phyloP scores from a whole-genome alignment of 2,113 vertebrate species.

The Trogon surrucura region DNA sequence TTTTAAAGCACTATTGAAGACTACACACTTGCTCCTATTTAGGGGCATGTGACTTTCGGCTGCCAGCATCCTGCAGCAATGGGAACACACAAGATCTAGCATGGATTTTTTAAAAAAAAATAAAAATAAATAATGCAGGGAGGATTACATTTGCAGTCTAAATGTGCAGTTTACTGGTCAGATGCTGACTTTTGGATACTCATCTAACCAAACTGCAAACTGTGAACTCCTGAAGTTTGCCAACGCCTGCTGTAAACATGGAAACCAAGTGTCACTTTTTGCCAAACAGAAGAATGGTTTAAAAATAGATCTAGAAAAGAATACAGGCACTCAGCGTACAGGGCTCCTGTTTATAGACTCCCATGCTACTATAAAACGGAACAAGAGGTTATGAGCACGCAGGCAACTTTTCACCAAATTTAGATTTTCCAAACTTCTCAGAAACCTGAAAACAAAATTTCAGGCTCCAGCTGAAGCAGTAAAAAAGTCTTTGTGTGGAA shows the following conservation, averaged over 20 bases:
- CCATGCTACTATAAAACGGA: slow-evolving; percentile 40
- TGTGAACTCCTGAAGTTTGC: slow-evolving; percentile 66
- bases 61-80: not conserved
- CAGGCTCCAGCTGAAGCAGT: not conserved
- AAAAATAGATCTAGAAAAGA: slow-evolving; percentile 64
- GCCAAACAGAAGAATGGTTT: slow-evolving; percentile 67
- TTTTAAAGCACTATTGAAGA: not conserved
- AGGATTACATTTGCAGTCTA: slow-evolving; percentile 25
- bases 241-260: slow-evolving; percentile 69
- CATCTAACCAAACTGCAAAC: slow-evolving; percentile 60
- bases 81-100: not conserved
- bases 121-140: too few relatives aligned
- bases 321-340: slow-evolving; percentile 8
- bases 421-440: slow-evolving; percentile 47
- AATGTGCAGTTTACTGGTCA: slow-evolving; percentile 46
- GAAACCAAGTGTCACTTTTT: slow-evolving; percentile 65
- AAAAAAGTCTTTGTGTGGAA: not conserved
- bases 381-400: slow-evolving; percentile 7
- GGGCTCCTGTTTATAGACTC: slow-evolving; percentile 48
- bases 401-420: slow-evolving; percentile 31
- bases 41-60: not conserved
- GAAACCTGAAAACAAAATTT: slow-evolving; percentile 32
- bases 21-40: not conserved
- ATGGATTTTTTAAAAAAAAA: not conserved
- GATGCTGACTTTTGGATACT: slow-evolving; percentile 49